Percentiles rank a stretch among this genome's conserved stretches.
phyloP scores from a whole-genome alignment of 1,140 invertebrate species.

The Nautilus pompilius region DNA sequence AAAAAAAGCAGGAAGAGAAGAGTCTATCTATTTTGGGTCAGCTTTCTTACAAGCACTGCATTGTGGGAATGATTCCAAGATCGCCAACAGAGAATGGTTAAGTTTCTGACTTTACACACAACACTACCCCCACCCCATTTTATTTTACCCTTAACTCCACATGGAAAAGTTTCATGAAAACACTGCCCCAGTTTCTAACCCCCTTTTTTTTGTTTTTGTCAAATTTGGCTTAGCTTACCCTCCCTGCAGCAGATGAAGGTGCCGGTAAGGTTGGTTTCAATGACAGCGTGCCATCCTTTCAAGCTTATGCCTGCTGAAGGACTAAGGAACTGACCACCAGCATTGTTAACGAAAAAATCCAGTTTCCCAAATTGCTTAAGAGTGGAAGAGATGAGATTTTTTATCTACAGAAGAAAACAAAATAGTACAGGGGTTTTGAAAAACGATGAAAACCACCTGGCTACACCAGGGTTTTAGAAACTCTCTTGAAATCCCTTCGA shows the following conservation, averaged over 20 bases:
- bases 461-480: background rate
- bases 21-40: too few relatives aligned
- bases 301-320: slow-evolving; percentile 47
- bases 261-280: slow-evolving; percentile 61
- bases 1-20: too few relatives aligned
- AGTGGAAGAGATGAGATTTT: slow-evolving; percentile 46
- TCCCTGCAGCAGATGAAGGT: slow-evolving; percentile 58
- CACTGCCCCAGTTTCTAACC: too few relatives aligned
- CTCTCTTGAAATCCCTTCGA: background rate
- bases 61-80: too few relatives aligned
- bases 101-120: too few relatives aligned
- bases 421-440: slow-evolving; percentile 1
- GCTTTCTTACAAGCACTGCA: too few relatives aligned
- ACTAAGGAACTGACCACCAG: slow-evolving; percentile 59
- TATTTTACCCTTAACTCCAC: too few relatives aligned
- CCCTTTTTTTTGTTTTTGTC: too few relatives aligned
- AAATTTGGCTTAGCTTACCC: too few relatives aligned
- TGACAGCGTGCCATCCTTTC: slow-evolving; percentile 62
- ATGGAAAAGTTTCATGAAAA: too few relatives aligned
- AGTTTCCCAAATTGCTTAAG: slow-evolving; percentile 52
- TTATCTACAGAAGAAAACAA: slow-evolving; percentile 34
- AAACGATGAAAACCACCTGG: background rate
- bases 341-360: slow-evolving; percentile 60
- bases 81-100: too few relatives aligned
- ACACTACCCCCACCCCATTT: too few relatives aligned